Evolutionary conservation across 2,113 vertebrate genomes (phyloP).

Genomic region (Notothenia coriiceps): DNA sequence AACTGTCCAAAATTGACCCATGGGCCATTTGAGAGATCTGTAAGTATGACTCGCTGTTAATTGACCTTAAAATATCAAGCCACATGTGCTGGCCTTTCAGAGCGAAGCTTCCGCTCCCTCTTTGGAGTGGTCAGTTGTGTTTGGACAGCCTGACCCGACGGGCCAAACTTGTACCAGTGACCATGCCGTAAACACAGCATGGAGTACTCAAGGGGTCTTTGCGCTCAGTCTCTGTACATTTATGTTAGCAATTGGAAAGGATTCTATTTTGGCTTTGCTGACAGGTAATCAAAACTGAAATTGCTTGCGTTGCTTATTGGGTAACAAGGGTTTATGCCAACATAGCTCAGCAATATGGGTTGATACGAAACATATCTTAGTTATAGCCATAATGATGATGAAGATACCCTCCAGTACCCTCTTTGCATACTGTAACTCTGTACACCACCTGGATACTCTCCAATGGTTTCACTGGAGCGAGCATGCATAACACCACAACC

Average conservation of each 20-base stretch:
- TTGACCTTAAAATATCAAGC: conserved; percentile 82
- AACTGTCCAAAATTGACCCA: conserved; percentile 66
- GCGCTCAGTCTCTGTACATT: conserved; percentile 6
- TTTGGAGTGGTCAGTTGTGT: conserved; percentile 73
- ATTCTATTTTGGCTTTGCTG: conserved; percentile 47
- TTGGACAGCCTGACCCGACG: conserved; percentile 65
- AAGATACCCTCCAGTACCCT: conserved; percentile 46
- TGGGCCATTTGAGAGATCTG: conserved; percentile 62
- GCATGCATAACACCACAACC: conserved; percentile 68
- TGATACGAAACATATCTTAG: conserved; percentile 24
- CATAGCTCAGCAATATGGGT: neutral
- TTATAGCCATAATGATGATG: conserved; percentile 25
- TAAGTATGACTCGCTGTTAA: conserved; percentile 75
- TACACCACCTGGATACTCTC: conserved; percentile 68
- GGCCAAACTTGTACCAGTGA: conserved; percentile 47
- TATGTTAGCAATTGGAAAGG: conserved; percentile 33
- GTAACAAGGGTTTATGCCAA: conserved; percentile 43
- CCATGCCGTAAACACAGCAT: conserved; percentile 44
- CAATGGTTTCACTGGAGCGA: conserved; percentile 68
- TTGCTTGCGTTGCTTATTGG: conserved; percentile 45
- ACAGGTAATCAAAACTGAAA: conserved; percentile 55
- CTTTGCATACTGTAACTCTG: conserved; percentile 53
- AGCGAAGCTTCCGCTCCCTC: conserved; percentile 40
- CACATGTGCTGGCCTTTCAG: conserved; percentile 59
- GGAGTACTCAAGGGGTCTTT: conserved; percentile 29